Base-by-base conservation (phyloP, 2,888 invertebrate genomes). In the Elmis aenea region DNA sequence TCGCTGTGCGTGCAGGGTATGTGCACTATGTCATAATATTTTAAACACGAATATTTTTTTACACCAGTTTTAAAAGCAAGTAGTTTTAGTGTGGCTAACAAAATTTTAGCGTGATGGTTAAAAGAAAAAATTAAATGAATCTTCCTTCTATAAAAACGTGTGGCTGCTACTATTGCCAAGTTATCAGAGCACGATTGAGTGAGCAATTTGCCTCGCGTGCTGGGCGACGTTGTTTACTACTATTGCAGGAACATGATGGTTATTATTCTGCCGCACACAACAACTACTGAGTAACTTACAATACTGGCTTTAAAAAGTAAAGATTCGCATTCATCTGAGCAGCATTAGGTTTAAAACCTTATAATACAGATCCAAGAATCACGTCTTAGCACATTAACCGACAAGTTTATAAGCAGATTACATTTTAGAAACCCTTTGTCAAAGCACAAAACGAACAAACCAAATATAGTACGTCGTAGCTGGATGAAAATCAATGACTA, bases 161-260 rank as follows among this genome's bases (percentile, higher is more conserved):
- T 43, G 33, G 46, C 46, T 51, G 48, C 48, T 53, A 50, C 47
- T 48, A 48, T 47, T 47, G 48, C 45, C 31, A 41, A 47, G 50
- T 46, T 48, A 51, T 52, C 50, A 38, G 42, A 39, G 39, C 35
- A 40, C 46, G 50, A 52, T 50, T 46, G 48, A 46, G 46, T 45
- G 46, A 48, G 51, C 54, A 52, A 54, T 55, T 54, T 56, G 55
- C 48, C 45, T 44, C 36, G 31, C 35, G 39, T 38, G 45, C 39
- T 37, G 43, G 42, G 42, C 38, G 26, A 41, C 41, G 42, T 45
- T 31, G 29, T 38, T 39, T 45, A 43, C 41, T 42, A 38, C 41
- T 38, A 44, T 33, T 38, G 44, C 23, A 32, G 16, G 8, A 37
- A 33, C 43, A 38, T 37, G 40, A 38, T 38, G 34, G n/a, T n/a